Conservation (phyloP, 2,888 invertebrate species). For the Julus scandinavius region DNA sequence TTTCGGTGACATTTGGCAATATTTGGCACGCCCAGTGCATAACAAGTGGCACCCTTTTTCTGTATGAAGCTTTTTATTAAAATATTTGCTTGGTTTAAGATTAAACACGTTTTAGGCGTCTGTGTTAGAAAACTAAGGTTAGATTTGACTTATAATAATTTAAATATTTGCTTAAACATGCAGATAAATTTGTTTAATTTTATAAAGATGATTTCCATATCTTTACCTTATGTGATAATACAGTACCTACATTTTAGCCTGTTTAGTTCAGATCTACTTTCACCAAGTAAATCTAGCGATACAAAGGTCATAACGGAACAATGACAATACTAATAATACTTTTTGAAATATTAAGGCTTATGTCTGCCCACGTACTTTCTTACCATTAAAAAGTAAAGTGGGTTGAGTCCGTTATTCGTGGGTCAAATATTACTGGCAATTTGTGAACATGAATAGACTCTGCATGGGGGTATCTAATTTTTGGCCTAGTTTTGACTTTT, state of each 20-base stretch:
- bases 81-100: neutral
- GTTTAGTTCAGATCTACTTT: slow-evolving; percentile 2
- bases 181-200: neutral
- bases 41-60: too few species aligned
- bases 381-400: neutral
- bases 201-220: neutral
- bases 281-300: neutral
- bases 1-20: too few species aligned
- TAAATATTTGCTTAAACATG: neutral
- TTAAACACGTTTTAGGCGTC: neutral
- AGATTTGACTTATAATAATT: neutral
- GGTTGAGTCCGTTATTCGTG: neutral
- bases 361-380: neutral
- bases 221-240: neutral
- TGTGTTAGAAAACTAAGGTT: neutral
- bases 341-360: neutral
- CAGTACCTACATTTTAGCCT: neutral
- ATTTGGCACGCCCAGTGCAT: too few species aligned
- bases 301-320: neutral
- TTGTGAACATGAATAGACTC: neutral
- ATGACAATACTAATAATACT: neutral
- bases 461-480: slow-evolving; percentile 7
- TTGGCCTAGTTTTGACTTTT: slow-evolving; percentile 6
- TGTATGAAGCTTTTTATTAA: neutral
- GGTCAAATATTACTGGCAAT: neutral